These are phyloP conservation scores for Pollenia angustigena DNA, from an alignment of 2,888 invertebrate species.

Conservation along the genomic window DNA sequence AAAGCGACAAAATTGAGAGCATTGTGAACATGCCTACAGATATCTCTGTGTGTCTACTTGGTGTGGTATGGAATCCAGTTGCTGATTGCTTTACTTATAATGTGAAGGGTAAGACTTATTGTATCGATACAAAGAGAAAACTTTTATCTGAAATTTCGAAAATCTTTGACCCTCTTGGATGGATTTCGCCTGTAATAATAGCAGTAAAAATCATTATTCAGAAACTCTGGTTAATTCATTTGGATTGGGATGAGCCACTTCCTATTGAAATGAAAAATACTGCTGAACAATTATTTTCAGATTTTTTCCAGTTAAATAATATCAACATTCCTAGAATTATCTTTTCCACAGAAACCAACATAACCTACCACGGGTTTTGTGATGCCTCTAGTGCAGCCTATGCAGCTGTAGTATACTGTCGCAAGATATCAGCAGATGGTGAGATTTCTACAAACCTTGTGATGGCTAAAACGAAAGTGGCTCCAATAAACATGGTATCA, in stretches of 20 bases:
- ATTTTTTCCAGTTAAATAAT: slow-evolving; percentile 37
- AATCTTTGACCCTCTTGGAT: slow-evolving; percentile 48
- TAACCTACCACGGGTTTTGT: slow-evolving; percentile 39
- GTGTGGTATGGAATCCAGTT: slow-evolving; percentile 14
- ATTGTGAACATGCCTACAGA: slow-evolving; percentile 25
- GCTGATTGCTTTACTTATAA: slow-evolving; percentile 33
- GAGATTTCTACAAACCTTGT: slow-evolving; percentile 31
- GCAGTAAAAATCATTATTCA: slow-evolving; percentile 42
- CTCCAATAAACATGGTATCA: slow-evolving; percentile 39
- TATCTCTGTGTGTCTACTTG: slow-evolving; percentile 24
- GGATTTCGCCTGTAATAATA: slow-evolving; percentile 39
- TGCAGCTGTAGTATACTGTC: slow-evolving; percentile 45
- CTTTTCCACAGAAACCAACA: slow-evolving; percentile 25
- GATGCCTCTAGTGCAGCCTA: slow-evolving; percentile 46
- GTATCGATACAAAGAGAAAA: slow-evolving; percentile 46
- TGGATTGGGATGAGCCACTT: slow-evolving; percentile 39
- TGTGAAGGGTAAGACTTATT: background rate
- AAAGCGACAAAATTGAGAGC: slow-evolving; percentile 39
- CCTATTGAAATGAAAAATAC: slow-evolving; percentile 1
- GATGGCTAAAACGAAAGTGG: slow-evolving; percentile 44
- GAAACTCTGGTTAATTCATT: slow-evolving; percentile 18
- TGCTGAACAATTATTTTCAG: slow-evolving; percentile 12
- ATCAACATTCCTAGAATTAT: slow-evolving; percentile 41
- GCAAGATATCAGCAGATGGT: slow-evolving; percentile 33
- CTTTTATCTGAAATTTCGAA: slow-evolving; percentile 55